These are phyloP conservation scores for Scatophagus argus DNA, from an alignment of 2,113 vertebrate species.

Conservation along the genomic window DNA sequence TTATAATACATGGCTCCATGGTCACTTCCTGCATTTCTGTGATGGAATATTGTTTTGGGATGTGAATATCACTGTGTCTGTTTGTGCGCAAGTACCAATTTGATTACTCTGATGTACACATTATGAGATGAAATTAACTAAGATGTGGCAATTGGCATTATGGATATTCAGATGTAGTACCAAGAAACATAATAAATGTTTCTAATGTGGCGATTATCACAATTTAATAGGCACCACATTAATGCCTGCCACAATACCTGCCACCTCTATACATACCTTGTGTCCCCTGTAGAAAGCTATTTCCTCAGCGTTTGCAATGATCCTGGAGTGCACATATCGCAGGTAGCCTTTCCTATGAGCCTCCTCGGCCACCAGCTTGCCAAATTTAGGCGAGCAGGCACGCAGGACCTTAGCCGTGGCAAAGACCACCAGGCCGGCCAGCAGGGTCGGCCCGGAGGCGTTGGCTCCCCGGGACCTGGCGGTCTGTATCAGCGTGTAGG, in stretches of 20 bases:
- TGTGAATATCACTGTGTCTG: too few relatives aligned
- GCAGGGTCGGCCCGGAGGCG: constrained; percentile 90
- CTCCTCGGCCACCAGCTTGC: constrained; percentile 97
- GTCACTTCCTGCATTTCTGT: background rate
- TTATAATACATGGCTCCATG: background rate
- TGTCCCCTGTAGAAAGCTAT: constrained; percentile 99
- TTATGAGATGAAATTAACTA: background rate
- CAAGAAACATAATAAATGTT: background rate
- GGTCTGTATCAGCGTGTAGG: constrained; percentile 95
- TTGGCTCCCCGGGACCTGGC: constrained; percentile 92
- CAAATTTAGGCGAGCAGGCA: constrained; percentile 95
- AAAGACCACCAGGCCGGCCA: constrained; percentile 95
- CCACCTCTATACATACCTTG: constrained; percentile 85
- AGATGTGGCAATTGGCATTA: background rate
- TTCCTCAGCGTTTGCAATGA: constrained; percentile 98
- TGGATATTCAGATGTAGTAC: background rate
- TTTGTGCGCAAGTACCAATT: background rate
- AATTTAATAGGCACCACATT: background rate
- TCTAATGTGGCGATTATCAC: background rate
- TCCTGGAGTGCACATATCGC: constrained; percentile 95
- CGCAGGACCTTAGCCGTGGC: constrained; percentile 93
- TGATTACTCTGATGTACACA: too few relatives aligned
- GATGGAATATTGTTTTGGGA: too few relatives aligned
- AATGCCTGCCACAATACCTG: background rate
- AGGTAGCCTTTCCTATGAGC: constrained; percentile 95